Base-by-base conservation (phyloP, 2,797 vertebrate species). In the Sciaenops ocellatus region DNA sequence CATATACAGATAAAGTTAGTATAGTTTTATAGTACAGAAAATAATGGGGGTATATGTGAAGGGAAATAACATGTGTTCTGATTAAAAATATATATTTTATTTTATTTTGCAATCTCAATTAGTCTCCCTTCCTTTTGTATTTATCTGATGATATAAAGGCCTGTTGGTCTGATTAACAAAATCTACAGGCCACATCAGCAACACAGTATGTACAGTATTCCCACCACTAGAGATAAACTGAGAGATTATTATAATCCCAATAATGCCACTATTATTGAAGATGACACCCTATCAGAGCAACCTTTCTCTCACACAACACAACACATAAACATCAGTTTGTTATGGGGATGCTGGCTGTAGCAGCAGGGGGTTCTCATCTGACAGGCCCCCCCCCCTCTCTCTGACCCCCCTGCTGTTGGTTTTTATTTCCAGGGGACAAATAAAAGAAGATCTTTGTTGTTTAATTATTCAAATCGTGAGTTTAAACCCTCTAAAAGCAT, bases 391-490 rank as follows among this genome's bases (percentile, higher is more conserved):
- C 34, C 1, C 6, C 0, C 6, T 38, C 34, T 34, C 42, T 42
- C 28, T 8, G 34, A 62, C 34, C 55, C 41, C 34, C 65, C 57
- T 30, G 22, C 59, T 51, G 41, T n/a, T 38, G 46, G 59, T 0
- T 24, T 66, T 42, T 10, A 57, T 42, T 59, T 46, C 54, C 54
- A 67, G 5, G 2, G 8, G 50, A 51, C 52, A 22, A 59, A 20
- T 18, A 20, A 20, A 17, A 50, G 55, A 22, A 52, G 26, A n/a
- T 26, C 30, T 68, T 56, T 55, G 10, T 34, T n/a, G n/a, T 24
- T 68, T 17, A 48, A 69, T 65, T 3, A 69, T 59, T 71, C 4
- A 76, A 41, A 63, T 62, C 1, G 7, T 38, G 59, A 47, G 16
- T 11, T 64, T 11, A 20, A 26, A 30, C 3, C 42, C 0, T 5